Evolutionary conservation across 2,797 vertebrate species (phyloP).

Genomic region (Tragelaphus eurycerus): DNA sequence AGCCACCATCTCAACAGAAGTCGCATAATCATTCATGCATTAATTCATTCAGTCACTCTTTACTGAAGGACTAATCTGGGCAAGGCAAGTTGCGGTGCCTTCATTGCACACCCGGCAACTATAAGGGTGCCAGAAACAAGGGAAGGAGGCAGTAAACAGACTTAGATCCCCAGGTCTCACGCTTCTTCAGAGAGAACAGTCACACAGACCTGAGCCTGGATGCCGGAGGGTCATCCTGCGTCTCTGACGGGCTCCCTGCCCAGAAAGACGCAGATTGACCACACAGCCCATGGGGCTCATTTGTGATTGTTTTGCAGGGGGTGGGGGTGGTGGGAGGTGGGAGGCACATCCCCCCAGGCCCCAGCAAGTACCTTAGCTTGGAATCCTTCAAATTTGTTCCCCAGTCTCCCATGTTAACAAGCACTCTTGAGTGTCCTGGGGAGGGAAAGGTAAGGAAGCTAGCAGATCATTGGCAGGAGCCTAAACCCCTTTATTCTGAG

Average conservation of each 20-base stretch:
- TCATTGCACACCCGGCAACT: neutral
- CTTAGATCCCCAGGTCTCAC: accelerated
- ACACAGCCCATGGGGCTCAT: neutral
- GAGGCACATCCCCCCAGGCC: neutral
- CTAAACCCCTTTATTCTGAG: neutral
- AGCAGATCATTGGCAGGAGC: neutral
- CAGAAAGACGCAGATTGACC: neutral
- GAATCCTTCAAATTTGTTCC: neutral
- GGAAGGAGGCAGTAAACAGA: neutral
- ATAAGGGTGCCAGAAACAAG: neutral
- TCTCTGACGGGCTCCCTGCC: accelerated
- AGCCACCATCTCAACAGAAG: neutral
- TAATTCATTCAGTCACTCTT: neutral
- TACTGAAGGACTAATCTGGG: neutral
- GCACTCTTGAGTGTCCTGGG: neutral
- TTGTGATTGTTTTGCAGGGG: neutral
- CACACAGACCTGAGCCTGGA: accelerated
- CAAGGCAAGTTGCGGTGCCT: neutral
- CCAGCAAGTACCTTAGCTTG: neutral
- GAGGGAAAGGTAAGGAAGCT: neutral
- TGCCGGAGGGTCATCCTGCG: neutral
- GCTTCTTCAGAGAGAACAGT: neutral
- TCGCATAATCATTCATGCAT: constrained; percentile 24
- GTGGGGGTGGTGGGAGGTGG: neutral
- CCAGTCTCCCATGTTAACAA: neutral